A percentile compares a stretch with the other conserved stretches of the same genome.
These are phyloP conservation scores for Rhodophaea formosa DNA, from an alignment of 2,888 invertebrate genomes.

Conservation along the genomic window DNA sequence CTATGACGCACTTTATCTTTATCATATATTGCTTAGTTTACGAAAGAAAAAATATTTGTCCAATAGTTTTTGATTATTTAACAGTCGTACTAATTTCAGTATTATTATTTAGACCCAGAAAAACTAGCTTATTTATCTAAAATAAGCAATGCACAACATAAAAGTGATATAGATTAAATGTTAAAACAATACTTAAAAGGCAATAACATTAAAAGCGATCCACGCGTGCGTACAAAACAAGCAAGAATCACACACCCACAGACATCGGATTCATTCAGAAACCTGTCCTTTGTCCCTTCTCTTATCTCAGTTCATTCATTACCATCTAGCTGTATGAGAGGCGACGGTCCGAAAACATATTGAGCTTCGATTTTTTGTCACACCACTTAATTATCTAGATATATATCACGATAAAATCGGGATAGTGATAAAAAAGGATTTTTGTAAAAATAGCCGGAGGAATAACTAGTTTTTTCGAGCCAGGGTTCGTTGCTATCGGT, in stretches of 20 bases:
- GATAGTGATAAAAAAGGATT: slow-evolving; percentile 47
- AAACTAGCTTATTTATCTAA: not conserved
- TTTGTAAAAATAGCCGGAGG: slow-evolving; percentile 36
- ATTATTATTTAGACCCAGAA: too few species aligned
- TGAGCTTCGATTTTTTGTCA: slow-evolving; percentile 79
- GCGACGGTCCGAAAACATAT: slow-evolving; percentile 77
- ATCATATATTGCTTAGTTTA: too few species aligned
- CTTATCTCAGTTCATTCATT: slow-evolving; percentile 80
- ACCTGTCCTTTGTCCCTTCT: slow-evolving; percentile 64
- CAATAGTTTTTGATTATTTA: too few species aligned
- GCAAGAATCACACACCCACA: slow-evolving; percentile 40
- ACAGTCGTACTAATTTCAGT: too few species aligned
- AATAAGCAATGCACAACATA: not conserved
- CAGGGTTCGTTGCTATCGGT: not conserved
- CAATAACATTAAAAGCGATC: slow-evolving; percentile 35
- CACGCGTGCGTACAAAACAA: slow-evolving; percentile 49
- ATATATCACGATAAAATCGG: slow-evolving; percentile 76
- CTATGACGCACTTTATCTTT: too few species aligned
- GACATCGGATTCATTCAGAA: slow-evolving; percentile 63
- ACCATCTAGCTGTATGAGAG: slow-evolving; percentile 78
- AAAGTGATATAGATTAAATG: not conserved
- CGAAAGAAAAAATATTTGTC: too few species aligned
- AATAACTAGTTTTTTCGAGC: not conserved
- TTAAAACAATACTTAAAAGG: slow-evolving; percentile 28
- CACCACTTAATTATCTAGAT: slow-evolving; percentile 79